A percentile compares a stretch with the other conserved stretches of the same genome.
Evolutionary conservation across 1,140 invertebrate genomes (phyloP).

Genomic region (Nephotettix cincticeps): DNA sequence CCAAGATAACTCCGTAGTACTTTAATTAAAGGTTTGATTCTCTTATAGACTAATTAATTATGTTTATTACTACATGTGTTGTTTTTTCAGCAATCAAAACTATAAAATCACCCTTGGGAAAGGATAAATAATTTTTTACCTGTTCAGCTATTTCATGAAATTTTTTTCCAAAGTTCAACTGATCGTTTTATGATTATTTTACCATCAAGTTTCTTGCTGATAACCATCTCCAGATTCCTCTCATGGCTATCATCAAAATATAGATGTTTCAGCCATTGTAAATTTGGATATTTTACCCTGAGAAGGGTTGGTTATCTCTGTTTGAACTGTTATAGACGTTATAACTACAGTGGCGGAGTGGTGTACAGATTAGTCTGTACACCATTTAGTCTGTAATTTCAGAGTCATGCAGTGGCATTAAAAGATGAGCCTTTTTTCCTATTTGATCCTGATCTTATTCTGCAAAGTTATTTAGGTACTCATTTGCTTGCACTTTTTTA

Average conservation of each 20-base stretch:
- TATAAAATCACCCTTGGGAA: not conserved
- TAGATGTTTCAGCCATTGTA: too few species aligned
- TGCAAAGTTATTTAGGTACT: too few species aligned
- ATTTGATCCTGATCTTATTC: too few species aligned
- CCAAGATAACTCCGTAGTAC: not conserved
- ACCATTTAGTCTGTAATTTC: too few species aligned
- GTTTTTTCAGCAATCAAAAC: not conserved
- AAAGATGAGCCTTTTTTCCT: too few species aligned
- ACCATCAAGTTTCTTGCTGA: not conserved
- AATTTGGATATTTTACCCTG: too few species aligned
- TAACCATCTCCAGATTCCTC: not conserved
- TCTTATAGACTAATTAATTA: not conserved
- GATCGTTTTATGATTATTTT: not conserved
- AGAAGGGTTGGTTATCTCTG: too few species aligned
- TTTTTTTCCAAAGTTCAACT: not conserved
- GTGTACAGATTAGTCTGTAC: too few species aligned
- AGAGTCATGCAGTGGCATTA: too few species aligned
- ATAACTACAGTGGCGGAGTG: too few species aligned
- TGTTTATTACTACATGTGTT: not conserved
- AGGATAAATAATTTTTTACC: not conserved
- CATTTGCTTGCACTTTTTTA: too few species aligned
- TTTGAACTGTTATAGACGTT: too few species aligned
- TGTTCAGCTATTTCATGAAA: not conserved
- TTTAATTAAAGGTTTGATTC: not conserved
- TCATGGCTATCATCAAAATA: not conserved